Percentiles rank a stretch among this genome's conserved stretches.
phyloP scores from a whole-genome alignment of 2,888 invertebrate genomes.

The Lobophora halterata region DNA sequence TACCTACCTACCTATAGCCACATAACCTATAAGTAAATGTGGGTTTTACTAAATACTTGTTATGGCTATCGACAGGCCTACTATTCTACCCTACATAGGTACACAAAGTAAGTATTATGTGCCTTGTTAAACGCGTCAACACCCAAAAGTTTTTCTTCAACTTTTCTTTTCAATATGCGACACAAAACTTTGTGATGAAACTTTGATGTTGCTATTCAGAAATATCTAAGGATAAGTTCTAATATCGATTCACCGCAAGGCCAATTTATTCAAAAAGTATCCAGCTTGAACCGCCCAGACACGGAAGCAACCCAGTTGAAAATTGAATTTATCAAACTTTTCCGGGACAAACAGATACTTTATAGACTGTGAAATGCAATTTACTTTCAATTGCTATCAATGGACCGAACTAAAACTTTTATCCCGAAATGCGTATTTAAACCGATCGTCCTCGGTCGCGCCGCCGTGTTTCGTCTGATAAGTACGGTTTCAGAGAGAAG shows the following conservation, averaged over 20 bases:
- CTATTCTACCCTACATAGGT: too few relatives aligned
- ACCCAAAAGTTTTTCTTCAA: conserved; percentile 6
- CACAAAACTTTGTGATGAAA: too few relatives aligned
- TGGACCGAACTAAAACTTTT: conserved; percentile 35
- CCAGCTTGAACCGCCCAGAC: conserved; percentile 68
- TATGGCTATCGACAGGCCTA: too few relatives aligned
- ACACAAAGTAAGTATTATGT: too few relatives aligned
- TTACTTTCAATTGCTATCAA: conserved; percentile 69
- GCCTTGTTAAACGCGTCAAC: too few relatives aligned
- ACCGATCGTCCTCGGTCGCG: not conserved
- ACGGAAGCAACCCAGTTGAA: conserved; percentile 69
- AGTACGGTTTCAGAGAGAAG: not conserved
- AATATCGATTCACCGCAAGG: conserved; percentile 61
- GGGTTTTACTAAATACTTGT: too few relatives aligned
- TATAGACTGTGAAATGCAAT: conserved; percentile 76
- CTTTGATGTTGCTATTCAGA: conserved; percentile 19
- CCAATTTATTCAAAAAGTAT: conserved; percentile 77
- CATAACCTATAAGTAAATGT: too few relatives aligned
- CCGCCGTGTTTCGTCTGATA: not conserved
- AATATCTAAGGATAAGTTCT: conserved; percentile 35
- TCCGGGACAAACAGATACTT: conserved; percentile 73
- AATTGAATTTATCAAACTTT: conserved; percentile 78
- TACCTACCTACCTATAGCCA: too few relatives aligned
- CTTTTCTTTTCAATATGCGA: conserved; percentile 18
- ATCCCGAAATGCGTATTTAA: conserved; percentile 20